Evolutionary conservation across 2,797 vertebrate genomes (phyloP).

Genomic region (Decapterus maruadsi): DNA sequence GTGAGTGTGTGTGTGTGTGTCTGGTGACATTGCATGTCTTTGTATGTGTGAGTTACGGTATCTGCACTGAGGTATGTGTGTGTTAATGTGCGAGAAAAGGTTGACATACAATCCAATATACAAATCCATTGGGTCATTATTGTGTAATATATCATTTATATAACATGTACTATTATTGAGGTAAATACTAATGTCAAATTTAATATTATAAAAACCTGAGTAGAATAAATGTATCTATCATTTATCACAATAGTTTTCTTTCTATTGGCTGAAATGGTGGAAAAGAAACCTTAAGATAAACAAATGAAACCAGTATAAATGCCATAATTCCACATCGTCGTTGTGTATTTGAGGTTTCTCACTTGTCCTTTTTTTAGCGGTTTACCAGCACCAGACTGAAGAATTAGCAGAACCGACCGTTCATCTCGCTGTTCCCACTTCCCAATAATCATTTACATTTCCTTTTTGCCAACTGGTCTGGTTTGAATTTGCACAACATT

Average conservation of each 20-base stretch:
- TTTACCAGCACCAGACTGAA: not conserved
- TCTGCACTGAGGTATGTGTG: not conserved
- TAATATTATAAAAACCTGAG: no score
- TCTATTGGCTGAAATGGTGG: not conserved
- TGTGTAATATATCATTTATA: no score
- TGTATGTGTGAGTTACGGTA: slow-evolving; percentile 19
- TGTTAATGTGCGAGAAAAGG: not conserved
- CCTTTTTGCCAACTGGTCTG: no score
- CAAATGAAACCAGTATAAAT: not conserved
- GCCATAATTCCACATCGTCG: not conserved
- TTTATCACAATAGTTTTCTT: not conserved
- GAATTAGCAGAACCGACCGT: no score
- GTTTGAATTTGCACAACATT: no score
- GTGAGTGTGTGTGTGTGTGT: slow-evolving; percentile 14
- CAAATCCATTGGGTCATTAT: no score
- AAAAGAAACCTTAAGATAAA: not conserved
- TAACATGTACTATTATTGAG: no score
- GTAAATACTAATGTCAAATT: no score
- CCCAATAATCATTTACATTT: no score
- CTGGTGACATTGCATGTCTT: slow-evolving; percentile 21
- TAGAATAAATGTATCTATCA: no score
- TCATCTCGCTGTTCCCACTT: no score
- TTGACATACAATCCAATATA: no score
- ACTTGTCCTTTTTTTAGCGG: not conserved
- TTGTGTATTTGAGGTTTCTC: not conserved